Conservation (phyloP, 2,797 vertebrate species). For the Sebastes matsubarae region DNA sequence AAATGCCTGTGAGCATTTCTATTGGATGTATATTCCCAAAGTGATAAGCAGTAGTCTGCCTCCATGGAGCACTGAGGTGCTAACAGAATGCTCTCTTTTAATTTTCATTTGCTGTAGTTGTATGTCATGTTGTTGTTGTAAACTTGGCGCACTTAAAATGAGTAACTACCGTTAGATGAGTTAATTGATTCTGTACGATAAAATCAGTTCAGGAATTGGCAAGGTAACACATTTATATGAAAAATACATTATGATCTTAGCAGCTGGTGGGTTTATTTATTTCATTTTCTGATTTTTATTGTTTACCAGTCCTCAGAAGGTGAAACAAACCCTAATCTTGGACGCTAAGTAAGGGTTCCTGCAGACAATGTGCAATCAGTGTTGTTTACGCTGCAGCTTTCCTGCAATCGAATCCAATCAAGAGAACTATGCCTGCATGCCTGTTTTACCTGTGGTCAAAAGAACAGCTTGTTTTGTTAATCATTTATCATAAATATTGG, state of each 20-base stretch:
- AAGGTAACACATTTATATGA: neutral
- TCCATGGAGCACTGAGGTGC: neutral
- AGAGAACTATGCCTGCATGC: slow-evolving; percentile 35
- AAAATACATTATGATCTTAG: neutral
- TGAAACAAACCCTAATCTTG: slow-evolving; percentile 44
- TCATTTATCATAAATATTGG: slow-evolving; percentile 58
- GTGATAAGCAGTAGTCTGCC: neutral
- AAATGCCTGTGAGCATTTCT: neutral
- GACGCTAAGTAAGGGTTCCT: slow-evolving; percentile 55
- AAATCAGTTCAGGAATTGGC: neutral
- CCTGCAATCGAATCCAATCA: slow-evolving; percentile 74
- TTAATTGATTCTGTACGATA: slow-evolving; percentile 1
- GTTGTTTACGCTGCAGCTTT: slow-evolving; percentile 69
- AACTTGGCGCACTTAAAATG: neutral
- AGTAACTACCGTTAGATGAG: neutral
- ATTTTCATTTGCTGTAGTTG: neutral
- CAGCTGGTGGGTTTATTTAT: slow-evolving; percentile 29
- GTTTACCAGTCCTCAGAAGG: slow-evolving; percentile 26
- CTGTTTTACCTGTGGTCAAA: slow-evolving; percentile 53
- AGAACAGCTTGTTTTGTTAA: slow-evolving; percentile 47
- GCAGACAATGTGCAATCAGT: slow-evolving; percentile 73
- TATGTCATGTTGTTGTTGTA: neutral
- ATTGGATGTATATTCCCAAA: neutral
- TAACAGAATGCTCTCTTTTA: neutral
- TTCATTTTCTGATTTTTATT: slow-evolving; percentile 45